Conservation (phyloP, 2,797 vertebrate species). For the Merluccius polli region DNA sequence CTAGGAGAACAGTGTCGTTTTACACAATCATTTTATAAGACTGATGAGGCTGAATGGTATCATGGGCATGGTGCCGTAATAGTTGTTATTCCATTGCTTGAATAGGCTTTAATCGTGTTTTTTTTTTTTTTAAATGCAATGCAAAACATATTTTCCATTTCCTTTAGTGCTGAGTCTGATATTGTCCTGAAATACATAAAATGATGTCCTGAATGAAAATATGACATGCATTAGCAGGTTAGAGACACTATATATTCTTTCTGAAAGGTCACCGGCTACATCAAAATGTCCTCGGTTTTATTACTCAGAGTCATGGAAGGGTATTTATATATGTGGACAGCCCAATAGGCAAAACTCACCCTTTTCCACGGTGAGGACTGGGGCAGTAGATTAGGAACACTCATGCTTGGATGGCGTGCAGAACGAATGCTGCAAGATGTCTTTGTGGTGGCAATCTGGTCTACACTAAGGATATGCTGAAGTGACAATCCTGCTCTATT, state of each 20-base stretch:
- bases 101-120: too few species aligned
- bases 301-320: background rate
- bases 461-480: background rate
- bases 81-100: background rate
- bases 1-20: background rate
- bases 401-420: background rate
- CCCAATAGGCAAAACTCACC: background rate
- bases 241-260: background rate
- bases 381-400: background rate
- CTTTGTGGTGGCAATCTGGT: background rate
- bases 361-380: background rate
- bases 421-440: background rate
- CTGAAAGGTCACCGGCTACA: background rate
- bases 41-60: background rate
- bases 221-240: background rate
- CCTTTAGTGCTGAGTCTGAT: background rate
- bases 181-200: background rate
- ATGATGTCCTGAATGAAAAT: background rate
- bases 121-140: too few species aligned
- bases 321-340: background rate
- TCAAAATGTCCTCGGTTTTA: background rate
- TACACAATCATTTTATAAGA: background rate
- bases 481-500: background rate
- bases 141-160: background rate
- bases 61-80: background rate